Base-by-base conservation (phyloP, 2,888 invertebrate species). In the Tryphoninae sp. region DNA sequence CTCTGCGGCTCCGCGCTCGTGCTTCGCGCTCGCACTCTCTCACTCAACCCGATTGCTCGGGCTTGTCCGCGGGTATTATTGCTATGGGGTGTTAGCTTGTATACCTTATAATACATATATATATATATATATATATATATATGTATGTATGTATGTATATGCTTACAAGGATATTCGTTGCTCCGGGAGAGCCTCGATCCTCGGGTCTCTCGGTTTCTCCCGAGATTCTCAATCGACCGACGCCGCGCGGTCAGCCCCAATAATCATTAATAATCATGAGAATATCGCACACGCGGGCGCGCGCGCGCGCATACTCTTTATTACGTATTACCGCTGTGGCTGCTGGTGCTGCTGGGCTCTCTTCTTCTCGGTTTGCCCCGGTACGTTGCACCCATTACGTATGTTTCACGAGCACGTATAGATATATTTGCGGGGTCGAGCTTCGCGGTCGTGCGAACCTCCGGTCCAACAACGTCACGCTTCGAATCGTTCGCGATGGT, bases 201-300 rank as follows among this genome's bases (percentile, higher is more conserved):
- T 23, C 61, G 51, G 53, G 51, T 64, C 64, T 74, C 74, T 55
- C 74, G 74, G 65, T 45, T 45, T 58, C 74, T 65, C 74, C 11
- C 45, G 74, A 45, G 40, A 33, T 64, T 33, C 74, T 74, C 65
- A 55, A 55, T 74, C 65, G 74, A 55, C 74, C 58, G 65, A 64
- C 65, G 64, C 74, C 65, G 55, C 45, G 45, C 74, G 74, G 74
- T 74, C 74, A 65, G 74, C 74, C 74, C 55, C 65, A 65, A 74
- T 74, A 74, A 64, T 74, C 74, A 74, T 74, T 74, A 74, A 74
- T 74, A 74, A 74, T 74, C 65, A 74, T 74, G 74, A 74, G 74
- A 65, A 74, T 74, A 74, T 74, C 59, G 23, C 59, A 59, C 59
- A 23, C 74, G 65, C 74, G 49, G 64, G 74, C 65, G 23, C 26